Evolutionary conservation across 1,140 invertebrate genomes (phyloP).

Genomic region (Drosophila prosaltans): DNA sequence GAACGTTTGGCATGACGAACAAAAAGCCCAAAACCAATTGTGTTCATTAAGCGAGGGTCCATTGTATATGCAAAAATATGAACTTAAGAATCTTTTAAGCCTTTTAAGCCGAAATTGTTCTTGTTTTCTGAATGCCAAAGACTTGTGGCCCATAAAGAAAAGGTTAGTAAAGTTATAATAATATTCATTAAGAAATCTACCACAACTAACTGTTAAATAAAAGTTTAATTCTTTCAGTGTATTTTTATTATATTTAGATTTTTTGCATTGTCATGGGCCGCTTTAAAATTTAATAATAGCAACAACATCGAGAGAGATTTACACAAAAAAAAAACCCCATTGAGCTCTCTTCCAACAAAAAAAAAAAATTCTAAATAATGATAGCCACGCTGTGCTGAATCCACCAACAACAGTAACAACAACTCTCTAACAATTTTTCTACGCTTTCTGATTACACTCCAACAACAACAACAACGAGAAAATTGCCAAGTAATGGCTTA

Average conservation of each 20-base stretch:
- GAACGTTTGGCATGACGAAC: no score
- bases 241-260: conserved; percentile 21
- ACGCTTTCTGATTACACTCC: conserved; percentile 62
- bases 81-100: no score
- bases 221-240: conserved; percentile 23
- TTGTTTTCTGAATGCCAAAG: no score
- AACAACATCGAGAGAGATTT: conserved; percentile 45
- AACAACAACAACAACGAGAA: conserved; percentile 20
- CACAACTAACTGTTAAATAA: no score
- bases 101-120: no score
- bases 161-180: no score
- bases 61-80: no score
- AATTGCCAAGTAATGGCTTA: conserved; percentile 10
- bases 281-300: conserved; percentile 64
- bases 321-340: conserved; percentile 28
- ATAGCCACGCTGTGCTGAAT: conserved; percentile 63
- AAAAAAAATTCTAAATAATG: conserved; percentile 57
- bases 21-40: no score
- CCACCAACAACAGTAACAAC: conserved; percentile 15
- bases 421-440: conserved; percentile 34
- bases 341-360: neutral
- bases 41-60: no score
- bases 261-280: conserved; percentile 62
- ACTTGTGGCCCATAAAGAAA: no score
- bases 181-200: no score